These are phyloP conservation scores for Oxyruncus cristatus DNA, from an alignment of 2,113 vertebrate genomes.

Conservation along the genomic window DNA sequence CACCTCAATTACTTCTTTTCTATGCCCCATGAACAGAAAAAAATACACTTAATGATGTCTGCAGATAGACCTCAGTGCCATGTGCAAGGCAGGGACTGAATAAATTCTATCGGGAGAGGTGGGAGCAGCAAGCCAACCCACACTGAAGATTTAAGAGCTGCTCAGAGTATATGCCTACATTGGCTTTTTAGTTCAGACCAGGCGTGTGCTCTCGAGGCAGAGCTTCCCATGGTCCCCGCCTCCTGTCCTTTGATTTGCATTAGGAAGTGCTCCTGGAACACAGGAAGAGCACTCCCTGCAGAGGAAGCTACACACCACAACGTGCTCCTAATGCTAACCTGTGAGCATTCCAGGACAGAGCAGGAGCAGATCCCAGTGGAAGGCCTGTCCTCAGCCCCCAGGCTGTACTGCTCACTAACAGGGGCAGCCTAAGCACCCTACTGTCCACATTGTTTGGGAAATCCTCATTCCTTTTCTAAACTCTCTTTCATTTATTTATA, in stretches of 20 bases:
- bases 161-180: background rate
- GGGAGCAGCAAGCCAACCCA: background rate
- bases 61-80: background rate
- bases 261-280: background rate
- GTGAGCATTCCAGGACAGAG: background rate
- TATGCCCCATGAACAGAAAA: background rate
- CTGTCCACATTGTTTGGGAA: background rate
- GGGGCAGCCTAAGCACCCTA: background rate
- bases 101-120: background rate
- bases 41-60: background rate
- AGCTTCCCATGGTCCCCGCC: background rate
- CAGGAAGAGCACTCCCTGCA: background rate
- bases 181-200: background rate
- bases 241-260: background rate
- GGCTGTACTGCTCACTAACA: accelerated
- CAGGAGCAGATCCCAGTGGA: background rate
- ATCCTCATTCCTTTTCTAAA: background rate
- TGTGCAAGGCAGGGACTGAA: background rate
- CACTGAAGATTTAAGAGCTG: background rate
- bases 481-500: background rate
- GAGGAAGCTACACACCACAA: no score
- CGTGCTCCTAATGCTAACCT: accelerated
- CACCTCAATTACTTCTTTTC: background rate
- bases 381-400: background rate
- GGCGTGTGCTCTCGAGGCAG: background rate